Percentiles rank a stretch among this genome's conserved stretches.
phyloP scores from a whole-genome alignment of 2,797 vertebrate species.

The Vireo griseus region DNA sequence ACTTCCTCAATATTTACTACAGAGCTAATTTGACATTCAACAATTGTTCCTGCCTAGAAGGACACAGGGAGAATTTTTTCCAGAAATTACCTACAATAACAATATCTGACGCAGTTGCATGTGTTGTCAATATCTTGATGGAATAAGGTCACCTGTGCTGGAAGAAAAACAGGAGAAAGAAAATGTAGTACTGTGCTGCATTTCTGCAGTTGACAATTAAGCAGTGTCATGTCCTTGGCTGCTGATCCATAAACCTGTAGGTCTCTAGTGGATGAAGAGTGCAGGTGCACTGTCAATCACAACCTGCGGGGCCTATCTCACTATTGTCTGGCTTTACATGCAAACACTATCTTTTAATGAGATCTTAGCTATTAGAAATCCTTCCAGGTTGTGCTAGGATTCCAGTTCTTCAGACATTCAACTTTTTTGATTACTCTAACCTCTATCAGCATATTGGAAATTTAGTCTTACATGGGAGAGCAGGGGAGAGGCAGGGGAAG shows the following conservation, averaged over 20 bases:
- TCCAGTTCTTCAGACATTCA: constrained; percentile 68
- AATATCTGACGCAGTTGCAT: not conserved
- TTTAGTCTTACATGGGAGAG: not conserved
- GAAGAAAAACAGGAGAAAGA: not conserved
- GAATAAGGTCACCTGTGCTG: not conserved
- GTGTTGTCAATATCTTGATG: not conserved
- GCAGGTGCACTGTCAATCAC: constrained; percentile 20
- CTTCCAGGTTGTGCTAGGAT: constrained; percentile 60
- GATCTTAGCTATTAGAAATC: constrained; percentile 82
- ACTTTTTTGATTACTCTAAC: constrained; percentile 42
- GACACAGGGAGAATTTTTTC: not conserved
- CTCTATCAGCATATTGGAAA: constrained; percentile 45
- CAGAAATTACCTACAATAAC: not conserved
- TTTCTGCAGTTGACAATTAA: constrained; percentile 8
- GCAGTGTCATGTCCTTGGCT: not conserved
- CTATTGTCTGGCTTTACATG: constrained; percentile 55
- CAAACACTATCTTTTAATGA: constrained; percentile 88
- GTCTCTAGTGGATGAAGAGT: constrained; percentile 11
- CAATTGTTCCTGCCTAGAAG: not conserved
- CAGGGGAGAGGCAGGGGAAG: not conserved
- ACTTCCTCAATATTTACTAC: not conserved
- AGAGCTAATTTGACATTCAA: not conserved
- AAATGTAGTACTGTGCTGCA: not conserved
- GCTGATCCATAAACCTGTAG: not conserved
- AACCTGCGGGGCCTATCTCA: not conserved